phyloP scores from a whole-genome alignment of 2,888 invertebrate species.

The Sinhomidia bicolor region DNA sequence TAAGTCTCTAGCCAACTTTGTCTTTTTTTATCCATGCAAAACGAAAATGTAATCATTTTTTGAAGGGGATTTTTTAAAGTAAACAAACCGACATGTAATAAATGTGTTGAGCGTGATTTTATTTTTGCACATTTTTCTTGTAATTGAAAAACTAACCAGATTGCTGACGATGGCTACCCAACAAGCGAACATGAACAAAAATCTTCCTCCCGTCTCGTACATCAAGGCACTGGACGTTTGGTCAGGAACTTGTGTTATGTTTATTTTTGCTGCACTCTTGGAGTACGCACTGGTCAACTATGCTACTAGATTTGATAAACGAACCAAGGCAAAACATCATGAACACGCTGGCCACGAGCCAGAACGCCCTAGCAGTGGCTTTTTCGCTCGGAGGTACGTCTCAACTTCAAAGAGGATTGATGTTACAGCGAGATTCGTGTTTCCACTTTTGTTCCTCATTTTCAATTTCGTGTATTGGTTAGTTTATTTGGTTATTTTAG shows the following conservation, averaged over 20 bases:
- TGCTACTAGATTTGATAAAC: slow-evolving; percentile 81
- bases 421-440: slow-evolving; percentile 82
- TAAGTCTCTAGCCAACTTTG: not conserved
- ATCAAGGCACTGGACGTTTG: slow-evolving; percentile 84
- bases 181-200: slow-evolving; percentile 67
- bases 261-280: slow-evolving; percentile 84
- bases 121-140: slow-evolving; percentile 20
- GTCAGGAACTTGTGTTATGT: slow-evolving; percentile 83
- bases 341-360: slow-evolving; percentile 61
- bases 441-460: slow-evolving; percentile 82
- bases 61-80: not conserved
- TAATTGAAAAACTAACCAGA: not conserved
- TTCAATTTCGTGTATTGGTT: slow-evolving; percentile 82
- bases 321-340: slow-evolving; percentile 55
- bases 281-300: slow-evolving; percentile 85
- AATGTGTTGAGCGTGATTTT: not conserved
- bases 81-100: not conserved
- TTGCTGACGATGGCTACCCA: slow-evolving; percentile 74
- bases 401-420: slow-evolving; percentile 82
- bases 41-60: not conserved
- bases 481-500: slow-evolving; percentile 80
- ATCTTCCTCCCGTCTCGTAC: slow-evolving; percentile 84
- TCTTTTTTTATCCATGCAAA: not conserved
- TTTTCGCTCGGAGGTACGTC: slow-evolving; percentile 81
- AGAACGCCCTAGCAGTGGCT: slow-evolving; percentile 78